Conservation (phyloP, 2,888 invertebrate species). For the Synergus umbraculus region DNA sequence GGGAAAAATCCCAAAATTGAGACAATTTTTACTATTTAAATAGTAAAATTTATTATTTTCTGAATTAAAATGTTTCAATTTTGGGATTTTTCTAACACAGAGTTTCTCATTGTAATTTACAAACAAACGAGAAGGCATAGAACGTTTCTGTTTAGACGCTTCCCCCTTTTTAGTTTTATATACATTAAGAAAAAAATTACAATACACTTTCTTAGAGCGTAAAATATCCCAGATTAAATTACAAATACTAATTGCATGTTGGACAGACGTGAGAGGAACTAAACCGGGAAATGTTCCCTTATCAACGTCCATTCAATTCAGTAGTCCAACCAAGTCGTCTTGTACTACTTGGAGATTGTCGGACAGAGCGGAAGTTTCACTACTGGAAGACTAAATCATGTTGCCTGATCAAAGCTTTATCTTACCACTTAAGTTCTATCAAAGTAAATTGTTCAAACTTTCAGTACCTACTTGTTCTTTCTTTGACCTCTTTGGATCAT, state of each 20-base stretch:
- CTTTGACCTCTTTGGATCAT: neutral
- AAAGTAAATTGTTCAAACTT: neutral
- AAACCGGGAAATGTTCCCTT: conserved; percentile 11
- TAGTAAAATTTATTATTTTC: no score
- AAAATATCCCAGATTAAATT: no score
- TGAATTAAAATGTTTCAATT: no score
- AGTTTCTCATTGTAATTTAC: no score
- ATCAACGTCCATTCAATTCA: conserved; percentile 37
- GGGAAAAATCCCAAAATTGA: no score
- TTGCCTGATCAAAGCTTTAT: conserved; percentile 12
- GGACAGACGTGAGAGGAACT: neutral
- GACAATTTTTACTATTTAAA: no score
- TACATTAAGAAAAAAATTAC: no score
- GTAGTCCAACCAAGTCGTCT: conserved; percentile 20
- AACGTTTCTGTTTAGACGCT: no score
- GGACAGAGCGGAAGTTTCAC: conserved; percentile 10
- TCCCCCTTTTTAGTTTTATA: no score
- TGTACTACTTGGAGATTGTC: conserved; percentile 24
- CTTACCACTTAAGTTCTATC: conserved; percentile 7
- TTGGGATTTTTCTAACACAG: no score
- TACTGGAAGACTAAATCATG: conserved; percentile 21
- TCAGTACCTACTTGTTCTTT: neutral
- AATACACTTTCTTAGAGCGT: no score
- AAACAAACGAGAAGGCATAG: no score
- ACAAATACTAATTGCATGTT: neutral